phyloP scores from a whole-genome alignment of 2,113 vertebrate genomes.

The Serinus canaria region DNA sequence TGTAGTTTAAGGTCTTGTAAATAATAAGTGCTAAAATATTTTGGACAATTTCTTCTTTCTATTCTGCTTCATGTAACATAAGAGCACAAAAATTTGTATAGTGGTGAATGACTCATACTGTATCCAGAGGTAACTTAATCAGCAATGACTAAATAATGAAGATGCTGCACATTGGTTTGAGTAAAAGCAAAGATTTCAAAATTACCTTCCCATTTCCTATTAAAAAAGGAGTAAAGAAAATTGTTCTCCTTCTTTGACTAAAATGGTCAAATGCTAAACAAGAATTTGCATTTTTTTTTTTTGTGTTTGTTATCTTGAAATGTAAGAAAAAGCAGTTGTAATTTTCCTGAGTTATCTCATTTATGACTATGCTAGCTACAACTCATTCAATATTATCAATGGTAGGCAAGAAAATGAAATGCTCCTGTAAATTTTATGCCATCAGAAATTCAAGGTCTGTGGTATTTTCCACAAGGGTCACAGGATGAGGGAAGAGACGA shows the following conservation, averaged over 20 bases:
- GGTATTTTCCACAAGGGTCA: no score
- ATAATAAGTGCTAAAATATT: background rate
- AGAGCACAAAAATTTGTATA: background rate
- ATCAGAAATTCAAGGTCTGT: background rate
- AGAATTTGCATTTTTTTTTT: background rate
- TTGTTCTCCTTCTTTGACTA: background rate
- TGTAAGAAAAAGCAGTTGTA: background rate
- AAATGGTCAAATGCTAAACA: conserved; percentile 16
- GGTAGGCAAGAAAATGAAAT: background rate
- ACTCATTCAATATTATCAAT: background rate
- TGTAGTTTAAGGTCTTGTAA: conserved; percentile 38
- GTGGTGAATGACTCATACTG: conserved; percentile 22
- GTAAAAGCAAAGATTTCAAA: conserved; percentile 51
- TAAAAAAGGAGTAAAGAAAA: conserved; percentile 26
- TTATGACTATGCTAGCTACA: background rate
- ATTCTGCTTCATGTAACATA: conserved; percentile 27
- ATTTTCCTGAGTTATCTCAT: background rate
- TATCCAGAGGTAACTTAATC: conserved; percentile 43
- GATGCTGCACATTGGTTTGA: conserved; percentile 12
- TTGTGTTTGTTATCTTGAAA: background rate
- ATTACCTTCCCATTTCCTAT: background rate
- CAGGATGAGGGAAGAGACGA: no score
- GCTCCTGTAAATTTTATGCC: background rate
- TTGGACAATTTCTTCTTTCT: background rate
- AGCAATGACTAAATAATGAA: conserved; percentile 36